Evolutionary conservation across 1,140 invertebrate species (phyloP).

Genomic region (Arion vulgaris): DNA sequence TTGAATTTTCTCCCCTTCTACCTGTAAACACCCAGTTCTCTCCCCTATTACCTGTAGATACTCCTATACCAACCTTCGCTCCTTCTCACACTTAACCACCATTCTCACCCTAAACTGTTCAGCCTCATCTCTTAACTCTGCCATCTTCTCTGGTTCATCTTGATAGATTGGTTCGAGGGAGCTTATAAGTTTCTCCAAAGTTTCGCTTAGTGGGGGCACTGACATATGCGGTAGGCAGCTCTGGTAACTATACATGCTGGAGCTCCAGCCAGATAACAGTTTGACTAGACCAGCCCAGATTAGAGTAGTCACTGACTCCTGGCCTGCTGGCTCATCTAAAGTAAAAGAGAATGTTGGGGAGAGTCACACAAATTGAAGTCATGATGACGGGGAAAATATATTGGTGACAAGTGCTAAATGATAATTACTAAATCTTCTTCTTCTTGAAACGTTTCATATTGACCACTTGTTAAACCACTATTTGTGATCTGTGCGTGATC

Average conservation of each 20-base stretch:
- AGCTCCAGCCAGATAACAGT: slow-evolving; percentile 73
- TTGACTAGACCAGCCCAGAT: slow-evolving; percentile 72
- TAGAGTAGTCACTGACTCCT: slow-evolving; percentile 69
- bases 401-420: no score
- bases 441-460: no score
- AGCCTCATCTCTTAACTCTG: slow-evolving; percentile 68
- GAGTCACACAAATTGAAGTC: no score
- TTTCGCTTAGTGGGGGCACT: slow-evolving; percentile 73
- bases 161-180: slow-evolving; percentile 74
- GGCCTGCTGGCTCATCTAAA: slow-evolving; percentile 71
- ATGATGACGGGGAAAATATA: no score
- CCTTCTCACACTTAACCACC: neutral
- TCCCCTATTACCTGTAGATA: no score
- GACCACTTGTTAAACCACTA: no score
- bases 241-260: slow-evolving; percentile 74
- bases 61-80: no score
- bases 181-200: slow-evolving; percentile 70
- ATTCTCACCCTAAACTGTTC: slow-evolving; percentile 70
- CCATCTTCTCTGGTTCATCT: slow-evolving; percentile 69
- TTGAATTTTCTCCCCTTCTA: no score
- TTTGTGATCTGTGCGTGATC: no score
- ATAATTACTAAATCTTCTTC: no score
- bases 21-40: no score
- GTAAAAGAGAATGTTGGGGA: no score
- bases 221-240: slow-evolving; percentile 72